phyloP scores from a whole-genome alignment of 2,888 invertebrate species.

The Heliconius sara region DNA sequence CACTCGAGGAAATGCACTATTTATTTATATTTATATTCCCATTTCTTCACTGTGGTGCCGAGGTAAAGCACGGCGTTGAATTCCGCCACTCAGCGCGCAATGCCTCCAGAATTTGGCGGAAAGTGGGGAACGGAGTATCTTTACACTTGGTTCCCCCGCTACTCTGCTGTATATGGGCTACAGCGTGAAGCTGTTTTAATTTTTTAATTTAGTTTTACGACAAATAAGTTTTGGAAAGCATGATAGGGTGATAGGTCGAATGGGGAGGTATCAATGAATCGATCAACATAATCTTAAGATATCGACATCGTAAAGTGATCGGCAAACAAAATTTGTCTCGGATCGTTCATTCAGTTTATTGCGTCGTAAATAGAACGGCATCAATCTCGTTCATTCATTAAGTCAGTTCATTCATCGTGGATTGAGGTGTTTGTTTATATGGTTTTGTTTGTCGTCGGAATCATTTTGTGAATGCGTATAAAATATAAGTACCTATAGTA shows the following conservation, averaged over 20 bases:
- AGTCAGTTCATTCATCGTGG: conserved; percentile 26
- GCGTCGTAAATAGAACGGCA: conserved; percentile 56
- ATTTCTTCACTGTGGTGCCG: too few relatives aligned
- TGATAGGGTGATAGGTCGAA: conserved; percentile 2
- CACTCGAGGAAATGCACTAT: too few relatives aligned
- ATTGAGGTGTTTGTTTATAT: conserved; percentile 25
- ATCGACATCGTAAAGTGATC: conserved; percentile 34
- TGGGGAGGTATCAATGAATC: not conserved
- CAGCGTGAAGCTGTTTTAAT: too few relatives aligned
- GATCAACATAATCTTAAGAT: conserved; percentile 23
- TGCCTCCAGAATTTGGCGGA: too few relatives aligned
- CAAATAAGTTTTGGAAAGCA: conserved; percentile 3
- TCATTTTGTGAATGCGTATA: not conserved
- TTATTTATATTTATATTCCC: too few relatives aligned
- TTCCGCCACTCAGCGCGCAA: too few relatives aligned
- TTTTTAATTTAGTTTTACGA: too few relatives aligned
- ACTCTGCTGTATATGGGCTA: too few relatives aligned
- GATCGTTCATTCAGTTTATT: conserved; percentile 50
- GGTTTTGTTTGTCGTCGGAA: not conserved
- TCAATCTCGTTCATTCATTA: conserved; percentile 54
- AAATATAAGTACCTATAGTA: not conserved
- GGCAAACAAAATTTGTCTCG: conserved; percentile 38
- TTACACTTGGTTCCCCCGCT: too few relatives aligned
- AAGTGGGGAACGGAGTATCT: too few relatives aligned
- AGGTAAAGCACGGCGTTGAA: too few relatives aligned